Percentiles rank a stretch among this genome's conserved stretches.
Evolutionary conservation across 1,140 invertebrate species (phyloP).

Genomic region (Pachyrhynchus sulphureomaculatus): DNA sequence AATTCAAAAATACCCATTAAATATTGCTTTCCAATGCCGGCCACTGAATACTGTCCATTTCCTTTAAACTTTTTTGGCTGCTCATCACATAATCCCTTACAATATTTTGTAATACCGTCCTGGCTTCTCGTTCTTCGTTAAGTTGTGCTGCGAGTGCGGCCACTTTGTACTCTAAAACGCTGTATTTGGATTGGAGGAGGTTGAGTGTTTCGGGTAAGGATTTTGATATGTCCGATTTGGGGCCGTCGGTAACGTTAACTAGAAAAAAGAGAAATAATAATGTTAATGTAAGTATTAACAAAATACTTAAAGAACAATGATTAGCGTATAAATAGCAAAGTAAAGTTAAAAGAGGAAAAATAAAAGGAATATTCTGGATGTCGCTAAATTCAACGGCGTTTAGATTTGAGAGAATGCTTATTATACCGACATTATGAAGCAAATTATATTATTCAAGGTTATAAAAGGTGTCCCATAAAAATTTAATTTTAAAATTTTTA

Average conservation of each 20-base stretch:
- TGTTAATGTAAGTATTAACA: neutral
- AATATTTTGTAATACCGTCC: conserved; percentile 46
- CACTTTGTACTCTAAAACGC: conserved; percentile 46
- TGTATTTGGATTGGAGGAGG: conserved; percentile 43
- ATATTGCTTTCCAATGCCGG: conserved; percentile 46
- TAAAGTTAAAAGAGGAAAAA: too few species aligned
- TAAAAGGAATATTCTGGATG: too few species aligned
- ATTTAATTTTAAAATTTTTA: too few species aligned
- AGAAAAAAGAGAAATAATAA: conserved; percentile 30
- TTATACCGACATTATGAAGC: too few species aligned
- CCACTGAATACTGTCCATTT: conserved; percentile 40
- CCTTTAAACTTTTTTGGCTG: conserved; percentile 41
- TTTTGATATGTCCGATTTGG: conserved; percentile 35
- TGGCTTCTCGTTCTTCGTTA: conserved; percentile 45
- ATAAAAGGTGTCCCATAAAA: too few species aligned
- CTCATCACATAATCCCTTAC: conserved; percentile 42
- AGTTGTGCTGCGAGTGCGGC: conserved; percentile 41
- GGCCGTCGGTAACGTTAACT: conserved; percentile 35
- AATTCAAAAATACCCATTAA: conserved; percentile 4
- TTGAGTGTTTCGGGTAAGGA: conserved; percentile 34
- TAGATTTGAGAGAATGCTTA: too few species aligned
- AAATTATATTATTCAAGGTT: too few species aligned
- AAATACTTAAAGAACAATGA: too few species aligned
- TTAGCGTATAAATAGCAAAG: too few species aligned
- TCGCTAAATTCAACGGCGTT: too few species aligned